Base-by-base conservation (phyloP, 2,888 invertebrate genomes). In the Zhuqinia jingwanae region DNA sequence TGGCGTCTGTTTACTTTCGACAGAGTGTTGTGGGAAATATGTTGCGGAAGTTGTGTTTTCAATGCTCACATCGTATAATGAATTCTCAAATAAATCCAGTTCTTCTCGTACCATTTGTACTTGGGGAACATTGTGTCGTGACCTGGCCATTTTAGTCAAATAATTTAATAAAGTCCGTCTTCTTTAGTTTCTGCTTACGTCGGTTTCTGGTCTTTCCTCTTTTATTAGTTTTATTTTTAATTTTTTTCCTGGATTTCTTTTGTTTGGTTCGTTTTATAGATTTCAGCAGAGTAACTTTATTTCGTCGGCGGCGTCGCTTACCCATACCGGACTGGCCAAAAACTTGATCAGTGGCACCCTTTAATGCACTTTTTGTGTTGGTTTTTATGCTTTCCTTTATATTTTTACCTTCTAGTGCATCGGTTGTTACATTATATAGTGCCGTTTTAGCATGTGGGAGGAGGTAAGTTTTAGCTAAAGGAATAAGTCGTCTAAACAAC, bases 81-180 rank as follows among this genome's bases (percentile, higher is more conserved):
- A 45, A n/a, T 80, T 36, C 5, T 68, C 80, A 20, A 80, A 80
- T 8, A 65, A 20, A 15, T 79, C 10, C 0, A 47, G 25, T 15
- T 80, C 68, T 15, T 27, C 20, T 20, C 80, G 20, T 5, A 53
- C 53, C 45, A 17, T n/a, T n/a, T n/a, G n/a, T n/a, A n/a, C n/a
- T n/a, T n/a, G n/a, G n/a, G n/a, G n/a, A n/a, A n/a, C n/a, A n/a
- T n/a, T n/a, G n/a, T n/a, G n/a, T n/a, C n/a, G n/a, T n/a, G n/a
- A 10, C 25, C 27, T 20, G 58, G 58, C 2, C n/a, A 5, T 60
- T 76, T 58, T 2, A 79, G 15, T 79, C 79, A 70, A 80, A 68
- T 56, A 58, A n/a, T 2, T 42, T 13, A 1, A 80, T 10, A 42
- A 36, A 58, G 15, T 58, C 73, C 2, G n/a, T 53, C 36, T 58